Conservation (phyloP, 2,113 vertebrate genomes). For the Halichoerus grypus region DNA sequence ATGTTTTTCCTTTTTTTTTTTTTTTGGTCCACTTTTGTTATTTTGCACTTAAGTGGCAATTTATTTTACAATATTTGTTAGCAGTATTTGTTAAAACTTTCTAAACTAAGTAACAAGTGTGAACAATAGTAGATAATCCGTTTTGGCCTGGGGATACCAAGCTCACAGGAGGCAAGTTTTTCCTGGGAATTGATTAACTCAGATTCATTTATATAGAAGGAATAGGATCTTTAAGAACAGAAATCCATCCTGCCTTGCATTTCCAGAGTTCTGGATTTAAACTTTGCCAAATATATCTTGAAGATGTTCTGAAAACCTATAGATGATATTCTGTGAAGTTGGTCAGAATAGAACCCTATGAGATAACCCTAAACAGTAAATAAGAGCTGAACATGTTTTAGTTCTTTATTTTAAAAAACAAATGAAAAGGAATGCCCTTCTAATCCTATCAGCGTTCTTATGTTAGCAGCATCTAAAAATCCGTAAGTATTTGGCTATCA, state of each 20-base stretch:
- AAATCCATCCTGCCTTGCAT: background rate
- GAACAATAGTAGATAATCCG: background rate
- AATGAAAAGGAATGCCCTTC: background rate
- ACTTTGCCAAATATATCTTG: conserved; percentile 42
- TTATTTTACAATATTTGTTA: conserved; percentile 40
- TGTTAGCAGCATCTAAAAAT: conserved; percentile 19
- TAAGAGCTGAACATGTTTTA: background rate
- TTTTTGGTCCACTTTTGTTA: background rate
- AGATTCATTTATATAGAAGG: background rate
- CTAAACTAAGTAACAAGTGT: conserved; percentile 63
- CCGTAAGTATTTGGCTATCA: background rate
- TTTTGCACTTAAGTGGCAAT: conserved; percentile 43
- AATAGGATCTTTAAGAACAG: conserved; percentile 46
- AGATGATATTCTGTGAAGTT: conserved; percentile 8
- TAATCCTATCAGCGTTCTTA: background rate
- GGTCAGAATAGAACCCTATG: conserved; percentile 15
- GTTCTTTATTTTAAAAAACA: conserved; percentile 25
- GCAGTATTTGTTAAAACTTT: conserved; percentile 37
- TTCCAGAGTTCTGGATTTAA: conserved; percentile 51
- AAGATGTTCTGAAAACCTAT: conserved; percentile 40
- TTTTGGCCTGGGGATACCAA: background rate
- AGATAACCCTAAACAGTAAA: conserved; percentile 45
- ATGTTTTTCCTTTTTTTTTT: background rate
- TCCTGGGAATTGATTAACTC: conserved; percentile 48
- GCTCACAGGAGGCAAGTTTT: conserved; percentile 1